phyloP scores from a whole-genome alignment of 2,797 vertebrate genomes.

The Aselliscus stoliczkanus region DNA sequence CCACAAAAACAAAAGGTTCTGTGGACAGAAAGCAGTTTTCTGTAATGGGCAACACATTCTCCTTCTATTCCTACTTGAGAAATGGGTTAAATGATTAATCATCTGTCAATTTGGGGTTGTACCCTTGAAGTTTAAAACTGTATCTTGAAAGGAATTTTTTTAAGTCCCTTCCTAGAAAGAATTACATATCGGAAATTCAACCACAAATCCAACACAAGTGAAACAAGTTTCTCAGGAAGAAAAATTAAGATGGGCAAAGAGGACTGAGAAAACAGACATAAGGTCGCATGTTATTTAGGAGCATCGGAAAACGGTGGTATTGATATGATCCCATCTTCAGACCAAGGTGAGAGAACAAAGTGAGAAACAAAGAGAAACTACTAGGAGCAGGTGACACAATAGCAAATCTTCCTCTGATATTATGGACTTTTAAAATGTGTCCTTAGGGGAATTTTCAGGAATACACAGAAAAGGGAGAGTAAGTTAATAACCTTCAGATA shows the following conservation, averaged over 20 bases:
- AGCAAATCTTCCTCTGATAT: not conserved
- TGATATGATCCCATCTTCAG: not conserved
- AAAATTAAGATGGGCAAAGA: not conserved
- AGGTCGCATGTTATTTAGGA: not conserved
- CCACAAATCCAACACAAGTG: not conserved
- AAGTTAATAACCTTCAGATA: not conserved
- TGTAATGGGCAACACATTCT: not conserved
- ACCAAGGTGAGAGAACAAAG: not conserved
- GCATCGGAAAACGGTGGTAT: not conserved
- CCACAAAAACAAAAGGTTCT: not conserved
- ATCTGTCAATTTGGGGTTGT: not conserved
- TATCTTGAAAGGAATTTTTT: not conserved
- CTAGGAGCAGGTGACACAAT: not conserved
- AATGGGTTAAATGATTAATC: not conserved
- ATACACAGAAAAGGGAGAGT: not conserved
- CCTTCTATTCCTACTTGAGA: not conserved
- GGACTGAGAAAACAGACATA: not conserved
- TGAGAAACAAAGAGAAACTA: not conserved
- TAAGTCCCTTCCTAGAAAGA: not conserved
- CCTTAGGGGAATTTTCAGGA: not conserved
- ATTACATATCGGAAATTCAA: not conserved
- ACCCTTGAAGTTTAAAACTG: not conserved
- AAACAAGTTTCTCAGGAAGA: not conserved
- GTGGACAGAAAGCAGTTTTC: not conserved
- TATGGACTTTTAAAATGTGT: not conserved